Evolutionary conservation across 2,888 invertebrate species (phyloP).

Genomic region (Diadegma fenestrale): DNA sequence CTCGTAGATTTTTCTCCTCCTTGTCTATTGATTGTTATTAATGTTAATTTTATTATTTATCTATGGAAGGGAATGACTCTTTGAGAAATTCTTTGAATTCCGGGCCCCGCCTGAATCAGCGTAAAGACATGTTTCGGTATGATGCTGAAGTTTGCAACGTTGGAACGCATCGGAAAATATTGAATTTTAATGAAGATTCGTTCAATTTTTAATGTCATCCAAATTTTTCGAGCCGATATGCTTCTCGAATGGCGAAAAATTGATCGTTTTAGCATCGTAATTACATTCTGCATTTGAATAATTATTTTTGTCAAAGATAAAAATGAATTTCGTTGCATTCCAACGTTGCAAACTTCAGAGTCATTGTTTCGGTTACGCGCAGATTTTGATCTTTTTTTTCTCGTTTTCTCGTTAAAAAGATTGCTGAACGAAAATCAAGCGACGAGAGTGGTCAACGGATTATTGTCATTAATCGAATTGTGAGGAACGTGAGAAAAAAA

Average conservation of each 20-base stretch:
- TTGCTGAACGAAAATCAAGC: background rate
- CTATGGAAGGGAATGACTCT: constrained; percentile 40
- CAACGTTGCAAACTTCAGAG: too few relatives aligned
- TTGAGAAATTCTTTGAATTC: constrained; percentile 41
- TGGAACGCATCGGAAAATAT: too few relatives aligned
- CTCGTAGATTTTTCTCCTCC: constrained; percentile 19
- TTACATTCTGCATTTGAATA: too few relatives aligned
- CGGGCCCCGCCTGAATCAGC: background rate
- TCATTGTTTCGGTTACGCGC: constrained; percentile 30
- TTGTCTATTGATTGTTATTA: constrained; percentile 52
- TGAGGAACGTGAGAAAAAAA: background rate
- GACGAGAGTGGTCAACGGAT: background rate
- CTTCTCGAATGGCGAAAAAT: too few relatives aligned
- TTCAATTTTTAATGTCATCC: too few relatives aligned
- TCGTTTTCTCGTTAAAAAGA: constrained; percentile 10
- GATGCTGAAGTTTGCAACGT: too few relatives aligned
- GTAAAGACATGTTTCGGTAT: constrained; percentile 16
- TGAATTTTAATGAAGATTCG: too few relatives aligned
- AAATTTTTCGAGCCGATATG: too few relatives aligned
- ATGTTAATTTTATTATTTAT: constrained; percentile 62
- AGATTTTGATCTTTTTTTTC: constrained; percentile 3
- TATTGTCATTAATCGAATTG: background rate
- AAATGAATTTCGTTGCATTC: too few relatives aligned
- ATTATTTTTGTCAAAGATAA: too few relatives aligned
- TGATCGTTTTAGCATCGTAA: too few relatives aligned